Percentiles rank a stretch among this genome's conserved stretches.
Conservation (phyloP, 2,888 invertebrate species). For the Lottia gigantea region DNA sequence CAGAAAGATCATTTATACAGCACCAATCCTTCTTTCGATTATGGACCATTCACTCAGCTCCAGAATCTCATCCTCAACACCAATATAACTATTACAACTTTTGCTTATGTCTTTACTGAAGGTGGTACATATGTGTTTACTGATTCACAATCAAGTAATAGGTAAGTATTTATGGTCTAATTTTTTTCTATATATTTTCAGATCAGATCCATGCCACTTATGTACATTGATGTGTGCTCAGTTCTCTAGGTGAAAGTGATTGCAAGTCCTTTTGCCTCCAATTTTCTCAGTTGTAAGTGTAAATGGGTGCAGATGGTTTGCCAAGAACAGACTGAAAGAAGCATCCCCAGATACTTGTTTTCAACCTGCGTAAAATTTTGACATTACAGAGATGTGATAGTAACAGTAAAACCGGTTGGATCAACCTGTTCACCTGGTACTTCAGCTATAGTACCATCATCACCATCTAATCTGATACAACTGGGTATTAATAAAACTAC, state of each 20-base stretch:
- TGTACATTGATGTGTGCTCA: too few species aligned
- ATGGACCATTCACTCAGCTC: constrained; percentile 61
- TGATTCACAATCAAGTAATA: constrained; percentile 52
- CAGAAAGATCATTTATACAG: constrained; percentile 62
- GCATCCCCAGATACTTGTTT: too few species aligned
- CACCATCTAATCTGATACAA: constrained; percentile 49
- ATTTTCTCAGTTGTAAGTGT: too few species aligned
- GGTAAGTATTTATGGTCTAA: too few species aligned
- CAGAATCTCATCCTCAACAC: constrained; percentile 57
- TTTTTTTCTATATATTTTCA: too few species aligned
- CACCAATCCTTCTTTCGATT: constrained; percentile 63
- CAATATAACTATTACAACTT: constrained; percentile 60
- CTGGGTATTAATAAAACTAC: constrained; percentile 51
- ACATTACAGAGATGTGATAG: constrained; percentile 51
- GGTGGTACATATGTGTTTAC: constrained; percentile 63
- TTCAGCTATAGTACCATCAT: constrained; percentile 51
- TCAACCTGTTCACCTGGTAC: constrained; percentile 48
- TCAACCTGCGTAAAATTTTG: too few species aligned
- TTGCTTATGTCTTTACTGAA: constrained; percentile 60
- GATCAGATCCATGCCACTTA: background rate
- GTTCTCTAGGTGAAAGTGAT: too few species aligned
- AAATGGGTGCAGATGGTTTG: too few species aligned
- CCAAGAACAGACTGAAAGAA: too few species aligned
- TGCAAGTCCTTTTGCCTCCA: too few species aligned
- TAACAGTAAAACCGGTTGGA: constrained; percentile 58